Evolutionary conservation across 2,797 vertebrate species (phyloP).

Genomic region (Discoglossus pictus): DNA sequence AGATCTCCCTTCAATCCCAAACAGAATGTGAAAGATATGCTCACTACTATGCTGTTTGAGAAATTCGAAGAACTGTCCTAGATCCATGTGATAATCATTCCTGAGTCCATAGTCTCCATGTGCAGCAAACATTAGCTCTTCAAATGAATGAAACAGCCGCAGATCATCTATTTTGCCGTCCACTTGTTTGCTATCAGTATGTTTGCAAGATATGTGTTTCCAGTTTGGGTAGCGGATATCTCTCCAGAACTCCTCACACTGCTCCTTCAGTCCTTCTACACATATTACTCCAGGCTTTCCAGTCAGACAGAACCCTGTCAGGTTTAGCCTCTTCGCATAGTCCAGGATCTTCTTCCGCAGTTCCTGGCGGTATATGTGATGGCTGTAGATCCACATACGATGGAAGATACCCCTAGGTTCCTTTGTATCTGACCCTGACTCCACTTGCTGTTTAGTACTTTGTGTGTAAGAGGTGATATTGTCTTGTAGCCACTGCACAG

Average conservation of each 20-base stretch:
- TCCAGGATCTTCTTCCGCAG: conserved; percentile 74
- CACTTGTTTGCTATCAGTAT: conserved; percentile 60
- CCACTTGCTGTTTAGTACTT: conserved; percentile 11
- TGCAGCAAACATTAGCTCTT: conserved; percentile 73
- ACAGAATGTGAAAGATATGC: conserved; percentile 74
- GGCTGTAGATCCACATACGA: conserved; percentile 78
- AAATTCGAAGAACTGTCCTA: conserved; percentile 73
- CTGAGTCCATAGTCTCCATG: conserved; percentile 72
- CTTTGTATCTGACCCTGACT: conserved; percentile 13
- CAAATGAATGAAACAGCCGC: conserved; percentile 66
- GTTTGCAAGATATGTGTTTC: conserved; percentile 78
- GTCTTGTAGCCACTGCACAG: conserved; percentile 72
- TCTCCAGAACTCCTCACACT: conserved; percentile 75
- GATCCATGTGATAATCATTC: conserved; percentile 76
- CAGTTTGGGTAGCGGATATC: conserved; percentile 71
- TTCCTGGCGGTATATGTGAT: conserved; percentile 75
- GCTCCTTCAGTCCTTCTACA: conserved; percentile 66
- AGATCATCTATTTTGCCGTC: conserved; percentile 56
- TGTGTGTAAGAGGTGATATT: conserved; percentile 61
- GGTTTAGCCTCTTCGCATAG: conserved; percentile 66
- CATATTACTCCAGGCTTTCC: conserved; percentile 77
- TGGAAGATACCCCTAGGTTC: conserved; percentile 46
- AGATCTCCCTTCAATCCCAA: conserved; percentile 71
- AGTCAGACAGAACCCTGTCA: conserved; percentile 75
- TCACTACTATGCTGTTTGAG: conserved; percentile 69